Evolutionary conservation across 2,113 vertebrate genomes (phyloP), one percentile per base, ranked within the genome.

Genomic region (Indicator indicator): DNA sequence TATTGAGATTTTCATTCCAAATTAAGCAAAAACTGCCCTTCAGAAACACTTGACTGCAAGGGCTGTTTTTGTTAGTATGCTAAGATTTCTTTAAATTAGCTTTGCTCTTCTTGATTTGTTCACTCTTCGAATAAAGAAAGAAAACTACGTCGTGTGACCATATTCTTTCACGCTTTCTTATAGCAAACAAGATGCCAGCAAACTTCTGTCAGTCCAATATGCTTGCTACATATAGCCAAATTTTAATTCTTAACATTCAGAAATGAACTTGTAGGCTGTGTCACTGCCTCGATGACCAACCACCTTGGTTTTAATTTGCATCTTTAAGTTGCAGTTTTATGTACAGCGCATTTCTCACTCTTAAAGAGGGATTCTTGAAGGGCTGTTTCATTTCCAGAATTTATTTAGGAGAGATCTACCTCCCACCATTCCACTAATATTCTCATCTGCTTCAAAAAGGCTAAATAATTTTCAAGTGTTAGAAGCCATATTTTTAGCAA

Each of bases 401-500:
- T 90, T 95, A 75, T 90, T 96, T 94, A 85, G 24, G n/a, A 83
- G 28, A 64, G 1, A 72, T 72, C 70, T 89, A 60, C 89, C 86
- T 94, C 90, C 88, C 77, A 92, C 89, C n/a, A 83, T 84, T 96
- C 83, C 83, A 77, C 46, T 94, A 94, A 93, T 95, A 78, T 10
- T 55, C 33, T 95, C 72, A 88, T 93, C 73, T 95, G 69, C 58
- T 95, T 90, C 71, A 90, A 91, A 96, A 94, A 93, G 56, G 42
- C 75, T 91, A 92, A 96, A 94, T 83, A 93, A 72, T 91, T 95
- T 95, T 64, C 40, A 72, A 77, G 76, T 93, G 79, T 88, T 84
- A 65, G 62, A 17, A 94, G 74, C 38, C 83, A 12, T 95, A 96
- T 97, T 94, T 97, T 94, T 95, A 96, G 94, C 10, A 15, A 84